These are phyloP conservation scores for Ophiothrix spiculata DNA, from an alignment of 35 echinoderm and acorn worm genomes.

Conservation along the genomic window DNA sequence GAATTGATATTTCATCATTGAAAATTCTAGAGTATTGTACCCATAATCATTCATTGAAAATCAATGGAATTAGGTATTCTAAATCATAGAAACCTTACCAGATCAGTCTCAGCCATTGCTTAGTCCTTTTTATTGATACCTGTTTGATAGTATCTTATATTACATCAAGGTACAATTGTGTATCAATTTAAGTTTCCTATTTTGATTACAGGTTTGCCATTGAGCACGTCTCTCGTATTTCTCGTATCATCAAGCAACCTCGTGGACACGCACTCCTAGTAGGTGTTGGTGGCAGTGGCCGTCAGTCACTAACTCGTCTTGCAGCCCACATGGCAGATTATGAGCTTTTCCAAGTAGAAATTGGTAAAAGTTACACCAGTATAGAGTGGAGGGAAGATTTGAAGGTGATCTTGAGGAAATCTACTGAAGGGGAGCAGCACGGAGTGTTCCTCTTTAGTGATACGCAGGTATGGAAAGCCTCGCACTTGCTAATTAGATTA, in stretches of 20 bases:
- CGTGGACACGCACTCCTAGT: constrained; percentile 84
- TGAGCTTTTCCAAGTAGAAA: constrained; percentile 95
- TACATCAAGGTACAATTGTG: too few species aligned
- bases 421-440: constrained; percentile 93
- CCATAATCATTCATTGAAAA: too few species aligned
- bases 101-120: neutral
- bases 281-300: constrained; percentile 91
- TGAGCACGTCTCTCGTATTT: constrained; percentile 95
- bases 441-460: constrained; percentile 98
- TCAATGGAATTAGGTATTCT: too few species aligned
- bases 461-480: constrained; percentile 75
- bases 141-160: neutral
- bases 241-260: constrained; percentile 97
- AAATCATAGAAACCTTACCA: too few species aligned
- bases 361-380: constrained; percentile 90
- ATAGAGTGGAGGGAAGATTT: constrained; percentile 92
- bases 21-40: too few species aligned
- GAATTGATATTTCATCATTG: neutral
- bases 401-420: constrained; percentile 86
- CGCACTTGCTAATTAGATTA: too few species aligned
- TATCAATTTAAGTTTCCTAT: too few species aligned
- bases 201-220: constrained; percentile 73
- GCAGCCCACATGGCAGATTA: constrained; percentile 98
- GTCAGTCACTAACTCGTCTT: constrained; percentile 89
- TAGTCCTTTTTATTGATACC: neutral